phyloP scores from a whole-genome alignment of 2,888 invertebrate species.

The Dimorphilus gyrociliatus region DNA sequence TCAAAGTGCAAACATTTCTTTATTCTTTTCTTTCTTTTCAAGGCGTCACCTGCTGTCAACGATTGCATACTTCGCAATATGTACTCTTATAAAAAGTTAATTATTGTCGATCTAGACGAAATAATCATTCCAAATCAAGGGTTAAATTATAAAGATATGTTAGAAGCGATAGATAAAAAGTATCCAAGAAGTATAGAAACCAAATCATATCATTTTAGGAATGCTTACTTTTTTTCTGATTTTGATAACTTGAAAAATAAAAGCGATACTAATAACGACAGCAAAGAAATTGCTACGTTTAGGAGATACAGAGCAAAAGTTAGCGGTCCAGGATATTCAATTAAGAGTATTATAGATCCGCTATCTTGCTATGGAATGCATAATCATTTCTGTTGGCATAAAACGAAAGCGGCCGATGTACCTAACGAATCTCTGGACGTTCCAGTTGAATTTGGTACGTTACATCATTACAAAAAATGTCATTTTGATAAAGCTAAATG shows the following conservation, averaged over 20 bases:
- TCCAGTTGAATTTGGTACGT: conserved; percentile 4
- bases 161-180: conserved; percentile 4
- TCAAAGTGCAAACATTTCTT: too few relatives aligned
- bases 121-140: too few relatives aligned
- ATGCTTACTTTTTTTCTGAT: conserved; percentile 10
- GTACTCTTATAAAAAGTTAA: conserved; percentile 6
- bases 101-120: conserved; percentile 9
- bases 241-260: too few relatives aligned
- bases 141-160: conserved; percentile 7
- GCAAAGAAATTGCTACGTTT: too few relatives aligned
- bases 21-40: conserved; percentile 8
- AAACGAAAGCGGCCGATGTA: background rate
- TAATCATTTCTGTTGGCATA: conserved; percentile 10
- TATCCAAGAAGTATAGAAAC: background rate
- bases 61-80: conserved; percentile 10
- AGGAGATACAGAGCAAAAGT: too few relatives aligned
- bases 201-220: conserved; percentile 8
- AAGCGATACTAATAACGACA: too few relatives aligned
- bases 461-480: conserved; percentile 10
- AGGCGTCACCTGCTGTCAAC: conserved; percentile 10
- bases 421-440: conserved; percentile 6
- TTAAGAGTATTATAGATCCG: conserved; percentile 7
- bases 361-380: conserved; percentile 8
- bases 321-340: conserved; percentile 7
- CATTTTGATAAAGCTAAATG: conserved; percentile 8